These are phyloP conservation scores for Eidolon helvum DNA, from an alignment of 2,113 vertebrate species.

Conservation along the genomic window DNA sequence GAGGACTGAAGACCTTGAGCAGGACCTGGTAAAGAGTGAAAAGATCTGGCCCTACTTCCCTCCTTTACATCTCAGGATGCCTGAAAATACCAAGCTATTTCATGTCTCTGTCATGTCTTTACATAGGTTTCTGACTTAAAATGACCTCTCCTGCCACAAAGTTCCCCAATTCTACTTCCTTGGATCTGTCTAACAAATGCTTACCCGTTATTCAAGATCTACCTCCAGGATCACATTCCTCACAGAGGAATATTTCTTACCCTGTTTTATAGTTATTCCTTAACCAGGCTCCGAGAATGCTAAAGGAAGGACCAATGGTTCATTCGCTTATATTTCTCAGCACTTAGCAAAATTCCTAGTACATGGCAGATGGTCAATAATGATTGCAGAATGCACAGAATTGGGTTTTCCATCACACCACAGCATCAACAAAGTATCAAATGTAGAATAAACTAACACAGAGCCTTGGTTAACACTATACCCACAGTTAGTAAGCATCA, in stretches of 20 bases:
- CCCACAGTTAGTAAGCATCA: neutral
- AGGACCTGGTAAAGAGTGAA: neutral
- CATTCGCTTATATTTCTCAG: neutral
- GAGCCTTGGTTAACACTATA: neutral
- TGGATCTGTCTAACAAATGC: neutral
- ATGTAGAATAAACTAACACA: constrained; percentile 3
- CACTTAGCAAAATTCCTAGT: neutral
- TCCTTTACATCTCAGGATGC: neutral
- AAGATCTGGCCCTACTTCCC: neutral
- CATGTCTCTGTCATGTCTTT: neutral
- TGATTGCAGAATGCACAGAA: neutral
- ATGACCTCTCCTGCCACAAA: neutral
- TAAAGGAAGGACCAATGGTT: neutral
- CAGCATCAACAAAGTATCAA: neutral
- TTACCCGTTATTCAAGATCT: neutral
- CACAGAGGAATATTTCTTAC: neutral
- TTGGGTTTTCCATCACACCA: neutral
- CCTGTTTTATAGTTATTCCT: neutral
- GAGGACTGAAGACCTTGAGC: neutral
- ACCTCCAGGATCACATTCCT: neutral
- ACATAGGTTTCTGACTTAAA: neutral
- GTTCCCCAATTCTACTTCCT: neutral
- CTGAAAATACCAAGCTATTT: neutral
- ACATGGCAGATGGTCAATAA: neutral
- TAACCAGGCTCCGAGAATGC: neutral